Evolutionary conservation across 2,797 vertebrate genomes (phyloP), one percentile per base, ranked within the genome.

Genomic region (Pygocentrus nattereri): DNA sequence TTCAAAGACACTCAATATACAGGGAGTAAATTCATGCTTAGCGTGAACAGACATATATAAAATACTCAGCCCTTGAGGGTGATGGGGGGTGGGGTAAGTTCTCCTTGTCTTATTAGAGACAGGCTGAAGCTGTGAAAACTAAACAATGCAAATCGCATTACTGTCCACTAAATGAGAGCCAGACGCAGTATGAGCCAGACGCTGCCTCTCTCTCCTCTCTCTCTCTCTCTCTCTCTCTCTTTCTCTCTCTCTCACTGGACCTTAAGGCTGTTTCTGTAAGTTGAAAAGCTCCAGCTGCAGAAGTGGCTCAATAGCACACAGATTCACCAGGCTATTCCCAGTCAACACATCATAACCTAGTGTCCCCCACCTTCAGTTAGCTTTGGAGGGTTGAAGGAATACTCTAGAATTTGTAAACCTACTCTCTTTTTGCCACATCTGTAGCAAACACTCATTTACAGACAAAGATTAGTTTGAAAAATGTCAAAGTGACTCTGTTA

Each of bases 141-240:
- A 95, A 95, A 95, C 94, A 94, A 93, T 92, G 89, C 91, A 94
- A 95, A 95, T 94, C 92, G 54, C 91, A 95, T 94, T 95, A 94
- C 90, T 91, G 82, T 94, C 90, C 90, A 88, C 91, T 76, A 94
- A 95, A 95, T 93, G 91, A 93, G 92, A 94, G 89, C 90, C 94
- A 95, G 93, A 93, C 90, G 85, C 80, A 87, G 84, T 86, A 88
- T 65, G 85, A 85, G 78, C 64, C 83, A 86, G 65, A 78, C 80
- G 79, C 88, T 76, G 75, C 77, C 78, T 65, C 71, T 85, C 79
- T 78, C n/a, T 71, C 78, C 41, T 61, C 61, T 56, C 52, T 74
- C 41, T 72, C 19, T 56, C 71, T 65, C 71, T 85, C 79, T 78
- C n/a, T 71, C 78, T 59, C 31, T 82, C 41, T 61, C 56, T 56